Percentiles rank a stretch among this genome's conserved stretches.
Conservation (phyloP, 2,888 invertebrate species). For the Eulithis testata region DNA sequence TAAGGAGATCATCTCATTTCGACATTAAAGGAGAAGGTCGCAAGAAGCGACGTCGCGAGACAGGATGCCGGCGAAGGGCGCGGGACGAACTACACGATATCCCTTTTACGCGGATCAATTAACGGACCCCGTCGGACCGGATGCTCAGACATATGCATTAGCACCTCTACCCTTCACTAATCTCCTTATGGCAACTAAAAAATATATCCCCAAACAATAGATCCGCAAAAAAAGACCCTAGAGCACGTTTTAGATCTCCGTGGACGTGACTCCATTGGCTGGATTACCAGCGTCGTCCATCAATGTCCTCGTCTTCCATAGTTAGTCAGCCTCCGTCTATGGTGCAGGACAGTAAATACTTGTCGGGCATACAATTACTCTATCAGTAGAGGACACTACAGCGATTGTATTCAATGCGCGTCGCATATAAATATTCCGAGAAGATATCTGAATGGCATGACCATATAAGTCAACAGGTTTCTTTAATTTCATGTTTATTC, state of each 20-base stretch:
- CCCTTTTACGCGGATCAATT: constrained; percentile 84
- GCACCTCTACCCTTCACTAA: constrained; percentile 80
- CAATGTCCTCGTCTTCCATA: constrained; percentile 66
- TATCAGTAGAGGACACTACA: constrained; percentile 49
- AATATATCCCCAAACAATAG: constrained; percentile 61
- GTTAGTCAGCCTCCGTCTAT: constrained; percentile 55
- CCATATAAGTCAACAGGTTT: constrained; percentile 16
- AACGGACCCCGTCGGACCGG: constrained; percentile 81
- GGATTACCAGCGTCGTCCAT: constrained; percentile 57
- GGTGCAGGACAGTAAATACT: constrained; percentile 61
- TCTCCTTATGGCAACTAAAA: constrained; percentile 70
- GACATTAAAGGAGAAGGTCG: constrained; percentile 28
- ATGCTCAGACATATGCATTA: constrained; percentile 79
- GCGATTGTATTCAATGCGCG: constrained; percentile 66
- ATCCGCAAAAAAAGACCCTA: constrained; percentile 56
- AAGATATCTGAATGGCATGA: constrained; percentile 37
- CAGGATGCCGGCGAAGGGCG: constrained; percentile 70
- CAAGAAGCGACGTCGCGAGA: constrained; percentile 56
- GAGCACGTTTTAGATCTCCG: constrained; percentile 50
- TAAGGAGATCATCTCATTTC: neutral
- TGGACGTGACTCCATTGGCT: constrained; percentile 64
- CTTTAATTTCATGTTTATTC: constrained; percentile 24
- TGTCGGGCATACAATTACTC: constrained; percentile 60
- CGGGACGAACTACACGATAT: constrained; percentile 78
- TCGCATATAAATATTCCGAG: constrained; percentile 46